A percentile compares a stretch with the other conserved stretches of the same genome.
These are phyloP conservation scores for Mormyrops boulengeri DNA, from an alignment of 2,797 vertebrate species.

Conservation along the genomic window DNA sequence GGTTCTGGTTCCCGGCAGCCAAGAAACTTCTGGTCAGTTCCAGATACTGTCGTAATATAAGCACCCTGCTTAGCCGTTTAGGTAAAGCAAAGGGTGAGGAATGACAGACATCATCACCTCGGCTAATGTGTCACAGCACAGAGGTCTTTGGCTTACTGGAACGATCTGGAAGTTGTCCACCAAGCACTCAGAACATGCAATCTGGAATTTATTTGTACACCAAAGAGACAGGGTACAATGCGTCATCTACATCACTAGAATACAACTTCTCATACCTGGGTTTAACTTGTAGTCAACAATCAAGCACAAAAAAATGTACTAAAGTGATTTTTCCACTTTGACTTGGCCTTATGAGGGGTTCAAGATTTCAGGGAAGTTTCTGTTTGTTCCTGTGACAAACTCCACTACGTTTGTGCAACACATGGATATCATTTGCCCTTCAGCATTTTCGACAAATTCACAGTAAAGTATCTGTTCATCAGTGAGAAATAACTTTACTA, in stretches of 20 bases:
- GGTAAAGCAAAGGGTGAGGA: neutral
- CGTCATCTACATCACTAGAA: neutral
- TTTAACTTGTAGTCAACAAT: neutral
- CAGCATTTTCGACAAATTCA: neutral
- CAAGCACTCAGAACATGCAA: neutral
- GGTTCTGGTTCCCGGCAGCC: neutral
- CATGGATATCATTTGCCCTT: neutral
- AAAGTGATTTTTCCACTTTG: neutral
- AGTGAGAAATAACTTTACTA: neutral
- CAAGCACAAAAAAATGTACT: neutral
- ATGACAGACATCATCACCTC: neutral
- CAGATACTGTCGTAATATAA: neutral
- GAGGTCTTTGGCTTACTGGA: neutral
- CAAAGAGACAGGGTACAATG: neutral
- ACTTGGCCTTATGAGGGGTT: neutral
- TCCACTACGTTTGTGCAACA: conserved; percentile 14
- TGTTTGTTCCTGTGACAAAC: conserved; percentile 35
- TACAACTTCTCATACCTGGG: neutral
- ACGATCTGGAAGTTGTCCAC: neutral
- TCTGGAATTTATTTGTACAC: neutral
- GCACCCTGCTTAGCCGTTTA: neutral
- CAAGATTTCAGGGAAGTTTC: conserved; percentile 31
- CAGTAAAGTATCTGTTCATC: neutral
- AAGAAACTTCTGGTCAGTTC: neutral
- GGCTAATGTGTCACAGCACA: neutral